phyloP scores from a whole-genome alignment of 2,113 vertebrate genomes.

The Myiozetetes cayanensis region DNA sequence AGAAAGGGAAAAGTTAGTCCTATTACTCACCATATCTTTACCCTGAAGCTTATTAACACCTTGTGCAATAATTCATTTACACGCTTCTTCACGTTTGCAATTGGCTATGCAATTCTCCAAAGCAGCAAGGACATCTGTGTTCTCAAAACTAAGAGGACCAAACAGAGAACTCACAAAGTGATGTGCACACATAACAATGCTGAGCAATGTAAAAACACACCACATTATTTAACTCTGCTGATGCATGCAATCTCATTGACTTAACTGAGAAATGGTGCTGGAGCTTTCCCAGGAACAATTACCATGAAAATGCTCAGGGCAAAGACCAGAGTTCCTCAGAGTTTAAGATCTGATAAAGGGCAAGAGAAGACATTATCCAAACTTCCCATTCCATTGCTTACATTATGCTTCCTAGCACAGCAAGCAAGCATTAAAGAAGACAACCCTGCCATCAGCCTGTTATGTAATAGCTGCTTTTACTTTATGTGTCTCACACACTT shows the following conservation, averaged over 20 bases:
- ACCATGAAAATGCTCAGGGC: neutral
- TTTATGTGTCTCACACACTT: neutral
- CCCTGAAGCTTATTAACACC: neutral
- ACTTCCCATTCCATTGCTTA: neutral
- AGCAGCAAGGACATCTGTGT: neutral
- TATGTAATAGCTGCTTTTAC: neutral
- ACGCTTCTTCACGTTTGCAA: neutral
- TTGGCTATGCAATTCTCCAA: neutral
- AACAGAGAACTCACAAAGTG: neutral
- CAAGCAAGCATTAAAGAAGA: conserved; percentile 1
- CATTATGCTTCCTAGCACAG: neutral
- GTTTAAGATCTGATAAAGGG: neutral
- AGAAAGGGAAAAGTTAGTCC: neutral
- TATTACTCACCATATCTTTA: neutral
- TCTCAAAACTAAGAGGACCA: neutral
- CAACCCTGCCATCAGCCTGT: neutral
- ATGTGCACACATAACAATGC: neutral
- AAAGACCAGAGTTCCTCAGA: neutral
- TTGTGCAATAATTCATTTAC: neutral
- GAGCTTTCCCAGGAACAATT: neutral
- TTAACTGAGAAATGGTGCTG: neutral
- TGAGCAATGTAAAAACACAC: neutral
- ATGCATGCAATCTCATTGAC: neutral
- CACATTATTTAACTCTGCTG: neutral
- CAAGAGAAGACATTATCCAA: neutral